Conservation (phyloP, 2,888 invertebrate genomes). For the Parnassius glacialis region DNA sequence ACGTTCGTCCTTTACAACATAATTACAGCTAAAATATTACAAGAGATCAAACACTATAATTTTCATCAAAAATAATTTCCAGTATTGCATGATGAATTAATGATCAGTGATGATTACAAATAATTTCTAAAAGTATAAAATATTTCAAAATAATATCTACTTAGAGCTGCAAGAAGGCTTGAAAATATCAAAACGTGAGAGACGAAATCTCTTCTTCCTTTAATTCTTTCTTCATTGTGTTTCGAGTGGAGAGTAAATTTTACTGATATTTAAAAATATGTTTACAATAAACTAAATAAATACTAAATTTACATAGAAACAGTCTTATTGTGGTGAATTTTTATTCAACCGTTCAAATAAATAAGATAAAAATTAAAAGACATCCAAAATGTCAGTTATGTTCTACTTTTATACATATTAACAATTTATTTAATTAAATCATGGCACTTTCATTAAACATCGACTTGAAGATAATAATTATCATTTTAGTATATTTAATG, state of each 20-base stretch:
- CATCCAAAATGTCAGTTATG: background rate
- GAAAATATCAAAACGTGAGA: too few species aligned
- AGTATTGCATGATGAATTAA: background rate
- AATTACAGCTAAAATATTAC: constrained; percentile 29
- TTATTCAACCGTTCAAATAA: constrained; percentile 14
- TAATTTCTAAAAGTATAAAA: background rate
- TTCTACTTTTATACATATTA: constrained; percentile 3
- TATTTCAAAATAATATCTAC: constrained; percentile 31
- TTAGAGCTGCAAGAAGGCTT: too few species aligned
- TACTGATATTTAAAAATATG: constrained; percentile 23
- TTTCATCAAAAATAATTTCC: constrained; percentile 27
- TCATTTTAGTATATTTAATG: background rate
- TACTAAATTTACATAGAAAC: constrained; percentile 33
- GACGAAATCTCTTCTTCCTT: too few species aligned
- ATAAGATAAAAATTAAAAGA: constrained; percentile 9
- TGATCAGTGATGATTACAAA: background rate
- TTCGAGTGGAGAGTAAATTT: too few species aligned
- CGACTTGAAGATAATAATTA: constrained; percentile 5
- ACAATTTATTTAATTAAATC: constrained; percentile 14
- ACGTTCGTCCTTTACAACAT: constrained; percentile 59
- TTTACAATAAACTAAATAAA: constrained; percentile 36
- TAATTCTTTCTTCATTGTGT: too few species aligned
- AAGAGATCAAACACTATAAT: constrained; percentile 23
- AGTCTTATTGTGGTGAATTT: constrained; percentile 24
- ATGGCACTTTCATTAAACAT: constrained; percentile 24